These are phyloP conservation scores for Urocynchramus pylzowi DNA, from an alignment of 2,113 vertebrate genomes.

Conservation along the genomic window DNA sequence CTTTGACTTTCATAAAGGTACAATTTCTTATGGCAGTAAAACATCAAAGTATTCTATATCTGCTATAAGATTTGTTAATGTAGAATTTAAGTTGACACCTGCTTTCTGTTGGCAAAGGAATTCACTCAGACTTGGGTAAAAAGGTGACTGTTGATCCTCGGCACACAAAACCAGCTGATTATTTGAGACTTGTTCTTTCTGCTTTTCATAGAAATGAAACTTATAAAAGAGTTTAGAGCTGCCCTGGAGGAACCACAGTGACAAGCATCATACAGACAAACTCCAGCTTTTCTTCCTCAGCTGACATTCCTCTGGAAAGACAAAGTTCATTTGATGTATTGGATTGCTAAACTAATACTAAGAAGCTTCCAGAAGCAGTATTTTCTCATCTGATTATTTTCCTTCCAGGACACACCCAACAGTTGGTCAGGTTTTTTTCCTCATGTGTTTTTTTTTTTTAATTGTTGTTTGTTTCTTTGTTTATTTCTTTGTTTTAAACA, in stretches of 20 bases:
- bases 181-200: neutral
- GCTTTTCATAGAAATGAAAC: neutral
- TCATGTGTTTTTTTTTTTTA: neutral
- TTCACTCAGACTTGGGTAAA: neutral
- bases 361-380: neutral
- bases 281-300: neutral
- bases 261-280: neutral
- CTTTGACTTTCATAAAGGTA: neutral
- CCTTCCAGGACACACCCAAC: neutral
- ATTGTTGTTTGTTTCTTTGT: neutral
- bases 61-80: neutral
- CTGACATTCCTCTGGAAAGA: neutral
- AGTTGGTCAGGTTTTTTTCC: accelerated
- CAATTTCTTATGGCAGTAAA: neutral
- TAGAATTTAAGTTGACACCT: neutral
- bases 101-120: neutral
- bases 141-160: neutral
- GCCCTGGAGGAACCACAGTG: neutral
- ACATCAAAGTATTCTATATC: neutral
- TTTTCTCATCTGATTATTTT: neutral
- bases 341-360: neutral
- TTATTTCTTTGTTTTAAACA: neutral
- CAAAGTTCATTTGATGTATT: neutral
- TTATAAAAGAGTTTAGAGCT: neutral
- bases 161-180: neutral